These are phyloP conservation scores for Gallinago stenura DNA, from an alignment of 2,797 vertebrate species.

Conservation along the genomic window DNA sequence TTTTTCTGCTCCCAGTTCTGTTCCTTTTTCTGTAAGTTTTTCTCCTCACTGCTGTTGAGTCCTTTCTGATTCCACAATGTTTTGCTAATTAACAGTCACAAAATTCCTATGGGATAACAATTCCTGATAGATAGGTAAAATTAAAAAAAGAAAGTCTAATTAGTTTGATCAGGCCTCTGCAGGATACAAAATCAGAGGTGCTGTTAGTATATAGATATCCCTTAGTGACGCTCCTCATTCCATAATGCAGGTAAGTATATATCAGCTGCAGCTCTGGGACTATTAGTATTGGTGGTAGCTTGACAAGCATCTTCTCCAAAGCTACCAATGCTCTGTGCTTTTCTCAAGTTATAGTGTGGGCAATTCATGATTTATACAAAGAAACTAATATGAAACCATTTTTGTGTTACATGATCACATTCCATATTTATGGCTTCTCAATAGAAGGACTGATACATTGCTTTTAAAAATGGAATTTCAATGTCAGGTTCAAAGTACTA, in stretches of 20 bases:
- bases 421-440: not conserved
- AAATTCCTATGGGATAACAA: not conserved
- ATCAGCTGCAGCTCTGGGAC: not conserved
- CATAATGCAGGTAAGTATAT: not conserved
- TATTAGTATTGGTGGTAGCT: not conserved
- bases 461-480: not conserved
- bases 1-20: not conserved
- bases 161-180: not conserved
- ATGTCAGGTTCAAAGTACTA: not conserved
- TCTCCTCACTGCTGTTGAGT: not conserved
- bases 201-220: not conserved
- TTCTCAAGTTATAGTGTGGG: not conserved
- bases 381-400: not conserved
- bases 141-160: constrained; percentile 35
- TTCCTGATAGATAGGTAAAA: constrained; percentile 23
- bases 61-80: not conserved
- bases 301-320: not conserved
- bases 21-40: not conserved
- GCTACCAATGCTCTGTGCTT: not conserved
- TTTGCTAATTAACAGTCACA: constrained; percentile 49
- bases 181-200: not conserved
- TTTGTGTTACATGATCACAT: not conserved
- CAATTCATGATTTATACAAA: not conserved
- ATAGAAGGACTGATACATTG: not conserved
- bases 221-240: not conserved